phyloP scores from a whole-genome alignment of 2,888 invertebrate species.

The Nephrotoma appendiculata region DNA sequence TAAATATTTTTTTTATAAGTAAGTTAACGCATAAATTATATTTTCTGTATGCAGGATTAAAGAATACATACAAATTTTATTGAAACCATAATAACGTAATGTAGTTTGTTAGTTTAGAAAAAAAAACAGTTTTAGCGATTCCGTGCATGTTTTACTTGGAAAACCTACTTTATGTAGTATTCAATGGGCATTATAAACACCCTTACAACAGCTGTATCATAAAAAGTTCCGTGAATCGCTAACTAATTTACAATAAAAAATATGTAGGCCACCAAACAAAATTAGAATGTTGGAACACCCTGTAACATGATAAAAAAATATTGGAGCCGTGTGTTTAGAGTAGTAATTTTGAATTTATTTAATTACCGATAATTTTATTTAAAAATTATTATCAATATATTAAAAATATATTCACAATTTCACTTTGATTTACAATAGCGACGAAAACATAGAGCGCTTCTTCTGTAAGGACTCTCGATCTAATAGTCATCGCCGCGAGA shows the following conservation, averaged over 20 bases:
- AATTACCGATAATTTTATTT: neutral
- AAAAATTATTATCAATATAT: neutral
- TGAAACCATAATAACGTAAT: neutral
- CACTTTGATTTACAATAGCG: slow-evolving; percentile 11
- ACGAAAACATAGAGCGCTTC: neutral
- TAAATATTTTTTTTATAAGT: neutral
- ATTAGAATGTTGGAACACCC: neutral
- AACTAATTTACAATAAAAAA: neutral
- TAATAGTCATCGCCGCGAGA: slow-evolving; percentile 94
- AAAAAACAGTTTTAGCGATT: neutral
- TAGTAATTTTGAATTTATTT: neutral
- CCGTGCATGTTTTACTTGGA: too few relatives aligned
- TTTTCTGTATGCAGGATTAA: neutral
- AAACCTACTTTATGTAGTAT: too few relatives aligned
- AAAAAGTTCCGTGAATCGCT: too few relatives aligned
- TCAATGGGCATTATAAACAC: too few relatives aligned
- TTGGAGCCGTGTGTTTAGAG: neutral
- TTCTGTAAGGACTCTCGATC: slow-evolving; percentile 15
- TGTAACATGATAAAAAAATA: neutral
- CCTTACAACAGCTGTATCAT: too few relatives aligned
- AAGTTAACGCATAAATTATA: neutral
- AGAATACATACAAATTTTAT: neutral
- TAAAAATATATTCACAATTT: neutral
- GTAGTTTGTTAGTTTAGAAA: neutral
- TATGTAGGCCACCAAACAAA: neutral